Evolutionary conservation across 1,140 invertebrate species (phyloP).

Genomic region (Diuraphis noxia): DNA sequence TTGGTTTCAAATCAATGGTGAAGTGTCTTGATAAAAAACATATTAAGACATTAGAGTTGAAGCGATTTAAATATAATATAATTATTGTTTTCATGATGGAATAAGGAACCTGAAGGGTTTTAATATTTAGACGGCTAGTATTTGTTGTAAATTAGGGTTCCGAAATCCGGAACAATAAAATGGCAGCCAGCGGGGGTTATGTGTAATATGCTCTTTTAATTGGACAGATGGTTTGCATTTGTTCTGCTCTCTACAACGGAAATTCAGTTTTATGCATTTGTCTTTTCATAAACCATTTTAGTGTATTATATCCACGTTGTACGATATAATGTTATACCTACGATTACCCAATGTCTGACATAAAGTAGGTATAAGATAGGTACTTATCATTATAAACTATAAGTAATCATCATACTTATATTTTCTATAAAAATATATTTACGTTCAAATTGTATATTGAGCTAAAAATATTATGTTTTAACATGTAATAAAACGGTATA

Average conservation of each 20-base stretch:
- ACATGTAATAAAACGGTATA: background rate
- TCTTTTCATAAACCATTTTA: background rate
- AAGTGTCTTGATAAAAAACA: background rate
- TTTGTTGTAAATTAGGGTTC: conserved; percentile 41
- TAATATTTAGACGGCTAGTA: conserved; percentile 19
- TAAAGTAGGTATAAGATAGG: too few relatives aligned
- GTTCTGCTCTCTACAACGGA: conserved; percentile 4
- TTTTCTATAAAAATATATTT: background rate
- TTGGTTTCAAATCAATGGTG: background rate
- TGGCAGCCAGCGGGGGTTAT: conserved; percentile 36
- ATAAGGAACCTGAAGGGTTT: background rate
- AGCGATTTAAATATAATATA: background rate
- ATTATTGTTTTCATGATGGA: background rate
- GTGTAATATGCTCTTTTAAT: conserved; percentile 40
- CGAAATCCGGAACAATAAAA: conserved; percentile 30
- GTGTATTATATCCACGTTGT: background rate
- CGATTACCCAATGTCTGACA: background rate
- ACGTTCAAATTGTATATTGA: background rate
- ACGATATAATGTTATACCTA: background rate
- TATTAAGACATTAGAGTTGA: background rate
- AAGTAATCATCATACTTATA: background rate
- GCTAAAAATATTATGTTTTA: background rate
- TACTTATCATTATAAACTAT: background rate
- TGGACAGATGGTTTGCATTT: conserved; percentile 45
- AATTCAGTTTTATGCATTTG: conserved; percentile 25